Evolutionary conservation across 2,113 vertebrate genomes (phyloP), one percentile per base, ranked within the genome.

Genomic region (Centrocercus urophasianus): DNA sequence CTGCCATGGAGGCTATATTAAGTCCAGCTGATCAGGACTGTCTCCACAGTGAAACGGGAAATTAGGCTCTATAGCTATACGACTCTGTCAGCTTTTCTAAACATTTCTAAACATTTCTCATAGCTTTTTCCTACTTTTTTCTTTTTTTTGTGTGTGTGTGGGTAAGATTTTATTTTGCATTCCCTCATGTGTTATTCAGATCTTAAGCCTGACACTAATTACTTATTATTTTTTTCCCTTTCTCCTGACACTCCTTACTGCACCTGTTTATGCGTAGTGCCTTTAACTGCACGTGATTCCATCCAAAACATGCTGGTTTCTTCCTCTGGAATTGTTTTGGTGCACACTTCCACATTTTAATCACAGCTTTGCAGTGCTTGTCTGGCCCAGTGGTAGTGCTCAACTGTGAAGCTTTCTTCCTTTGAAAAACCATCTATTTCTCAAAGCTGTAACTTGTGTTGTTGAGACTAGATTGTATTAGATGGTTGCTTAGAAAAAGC

Each of bases 1-100:
- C 90, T 95, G 96, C 96, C 88, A 61, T 88, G 88, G 65, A 86
- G 77, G 70, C 88, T 94, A 19, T 94, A 90, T 96, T 95, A 96
- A 96, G 93, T 94, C 95, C 92, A 95, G 92, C 90, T 96, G 96
- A 96, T 95, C 92, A 86, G 52, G 38, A 77, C 93, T 92, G 92
- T 93, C 83, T 96, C 80, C 61, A 64, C 3, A 9, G 52, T 86
- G 65, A 61, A 90, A 94, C 80, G 92, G 93, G 92, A 96, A 95
- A 96, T 96, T 93, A 88, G 83, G 76, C 79, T 88, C 69, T 90
- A 24, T 75, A 83, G 76, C 88, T 93, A 9, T 86, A 89, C 92
- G 95, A 78, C 80, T 87, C 82, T 86, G 76, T 92, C 93, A 96
- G 95, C 79, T 93, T 96, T 88, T 93, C 88, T 88, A 74, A 10